Evolutionary conservation across 2,113 vertebrate genomes (phyloP), one percentile per base, ranked within the genome.

Genomic region (Platichthys stellatus): DNA sequence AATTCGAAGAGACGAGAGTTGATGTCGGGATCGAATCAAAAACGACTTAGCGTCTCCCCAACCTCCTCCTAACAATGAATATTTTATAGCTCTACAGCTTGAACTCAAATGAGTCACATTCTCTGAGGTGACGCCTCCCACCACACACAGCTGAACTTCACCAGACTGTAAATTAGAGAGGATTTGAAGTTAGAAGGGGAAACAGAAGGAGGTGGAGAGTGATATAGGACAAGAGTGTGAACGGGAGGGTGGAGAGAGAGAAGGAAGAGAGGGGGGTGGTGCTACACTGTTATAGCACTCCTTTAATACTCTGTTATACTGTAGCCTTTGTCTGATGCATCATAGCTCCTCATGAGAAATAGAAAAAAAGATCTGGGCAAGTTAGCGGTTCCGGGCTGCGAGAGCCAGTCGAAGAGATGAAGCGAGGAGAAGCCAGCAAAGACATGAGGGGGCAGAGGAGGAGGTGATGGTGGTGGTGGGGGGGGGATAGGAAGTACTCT

Each of bases 71-170:
- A 76, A 88, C 82, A 88, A 90, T 88, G 75, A 87, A 81, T 86
- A 87, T 81, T 91, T 89, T 49, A 88, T 87, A 78, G 84, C 84
- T 80, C 60, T 67, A 54, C 63, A 84, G 79, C 71, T 91, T 89
- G 86, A 91, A 88, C 87, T 76, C 62, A 54, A 60, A 75, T 91
- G 92, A 93, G 92, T 92, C 90, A 93, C 68, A 88, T 67, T 85
- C 80, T 88, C 77, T 43, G 80, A 78, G 85, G 86, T 81, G 86
- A 80, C 82, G 82, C 89, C 90, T 91, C 90, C 89, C 82, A 90
- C 90, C 69, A 83, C 28, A 69, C 51, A 45, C 85, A 83, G 86
- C 84, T 90, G 86, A 90, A 88, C 82, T 86, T 77, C 85, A 84
- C 66, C 82, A 88, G 81, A 85, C 87, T 88, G 89, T 80, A 92